Evolutionary conservation across 2,888 invertebrate species (phyloP).

Genomic region (Chalcis sispes): DNA sequence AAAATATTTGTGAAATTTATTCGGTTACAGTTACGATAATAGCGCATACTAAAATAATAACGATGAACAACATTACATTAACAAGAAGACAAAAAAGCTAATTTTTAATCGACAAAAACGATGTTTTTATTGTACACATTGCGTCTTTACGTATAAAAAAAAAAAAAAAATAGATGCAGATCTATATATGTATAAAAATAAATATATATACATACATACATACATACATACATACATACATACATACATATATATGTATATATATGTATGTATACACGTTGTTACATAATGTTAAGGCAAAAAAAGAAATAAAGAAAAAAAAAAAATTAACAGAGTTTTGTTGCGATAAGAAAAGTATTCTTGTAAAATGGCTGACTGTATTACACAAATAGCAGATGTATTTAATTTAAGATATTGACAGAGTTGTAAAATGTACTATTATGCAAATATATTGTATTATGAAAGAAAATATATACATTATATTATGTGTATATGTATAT

Average conservation of each 20-base stretch:
- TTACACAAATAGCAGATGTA: slow-evolving; percentile 57
- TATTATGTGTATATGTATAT: slow-evolving; percentile 67
- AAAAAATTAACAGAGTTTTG: slow-evolving; percentile 32
- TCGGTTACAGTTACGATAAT: too few relatives aligned
- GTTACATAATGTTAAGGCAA: slow-evolving; percentile 63
- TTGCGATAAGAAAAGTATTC: slow-evolving; percentile 55
- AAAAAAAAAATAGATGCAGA: slow-evolving; percentile 53
- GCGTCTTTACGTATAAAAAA: slow-evolving; percentile 50
- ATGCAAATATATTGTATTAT: slow-evolving; percentile 66
- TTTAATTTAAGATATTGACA: slow-evolving; percentile 57
- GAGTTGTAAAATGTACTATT: slow-evolving; percentile 63
- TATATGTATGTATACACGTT: slow-evolving; percentile 62
- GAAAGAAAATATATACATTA: slow-evolving; percentile 64
- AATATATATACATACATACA: too few relatives aligned
- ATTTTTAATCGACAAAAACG: too few relatives aligned
- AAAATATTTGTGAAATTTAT: slow-evolving; percentile 3
- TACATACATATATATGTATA: slow-evolving; percentile 50
- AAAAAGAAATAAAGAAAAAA: slow-evolving; percentile 25
- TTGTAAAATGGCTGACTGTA: slow-evolving; percentile 59
- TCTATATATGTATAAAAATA: slow-evolving; percentile 53
- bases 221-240: slow-evolving; percentile 35
- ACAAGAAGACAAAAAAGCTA: too few relatives aligned
- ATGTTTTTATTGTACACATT: slow-evolving; percentile 55
- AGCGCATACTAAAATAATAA: neutral
- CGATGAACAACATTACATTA: neutral